These are phyloP conservation scores for Thunnus albacares DNA, from an alignment of 2,797 vertebrate genomes.

Conservation along the genomic window DNA sequence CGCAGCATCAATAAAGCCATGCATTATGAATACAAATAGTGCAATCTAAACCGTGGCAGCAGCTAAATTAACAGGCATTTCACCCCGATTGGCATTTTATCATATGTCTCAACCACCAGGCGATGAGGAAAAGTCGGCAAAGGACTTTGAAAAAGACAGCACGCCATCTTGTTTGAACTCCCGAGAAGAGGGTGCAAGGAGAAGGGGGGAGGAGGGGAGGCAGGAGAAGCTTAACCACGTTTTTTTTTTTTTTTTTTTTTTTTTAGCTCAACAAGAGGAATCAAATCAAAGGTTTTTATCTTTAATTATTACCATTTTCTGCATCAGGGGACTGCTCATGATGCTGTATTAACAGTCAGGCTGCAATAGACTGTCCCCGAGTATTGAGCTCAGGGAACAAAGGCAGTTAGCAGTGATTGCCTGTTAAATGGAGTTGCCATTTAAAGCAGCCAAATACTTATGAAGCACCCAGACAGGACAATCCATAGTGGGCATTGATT, in stretches of 20 bases:
- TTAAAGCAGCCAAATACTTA: conserved; percentile 89
- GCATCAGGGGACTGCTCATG: conserved; percentile 79
- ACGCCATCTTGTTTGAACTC: conserved; percentile 49
- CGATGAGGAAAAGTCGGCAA: conserved; percentile 73
- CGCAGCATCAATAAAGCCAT: conserved; percentile 79
- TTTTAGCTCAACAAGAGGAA: conserved; percentile 70
- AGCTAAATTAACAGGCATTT: conserved; percentile 81
- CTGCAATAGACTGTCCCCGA: conserved; percentile 84
- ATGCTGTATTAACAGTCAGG: conserved; percentile 83
- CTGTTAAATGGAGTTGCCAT: conserved; percentile 90
- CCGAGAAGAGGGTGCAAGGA: neutral
- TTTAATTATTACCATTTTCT: conserved; percentile 86
- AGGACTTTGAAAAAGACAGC: conserved; percentile 65
- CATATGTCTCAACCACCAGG: conserved; percentile 67
- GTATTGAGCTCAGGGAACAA: conserved; percentile 85
- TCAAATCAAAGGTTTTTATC: conserved; percentile 81
- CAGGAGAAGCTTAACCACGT: conserved; percentile 54
- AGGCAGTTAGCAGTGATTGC: conserved; percentile 89
- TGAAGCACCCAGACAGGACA: conserved; percentile 87
- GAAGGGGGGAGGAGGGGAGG: neutral
- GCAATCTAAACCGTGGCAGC: conserved; percentile 77
- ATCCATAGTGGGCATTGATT: conserved; percentile 87
- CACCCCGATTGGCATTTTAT: conserved; percentile 80
- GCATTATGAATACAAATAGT: conserved; percentile 82
- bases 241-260: conserved; percentile 56